Conservation (phyloP, 2,888 invertebrate genomes). For the Ganaspis brasiliensis region DNA sequence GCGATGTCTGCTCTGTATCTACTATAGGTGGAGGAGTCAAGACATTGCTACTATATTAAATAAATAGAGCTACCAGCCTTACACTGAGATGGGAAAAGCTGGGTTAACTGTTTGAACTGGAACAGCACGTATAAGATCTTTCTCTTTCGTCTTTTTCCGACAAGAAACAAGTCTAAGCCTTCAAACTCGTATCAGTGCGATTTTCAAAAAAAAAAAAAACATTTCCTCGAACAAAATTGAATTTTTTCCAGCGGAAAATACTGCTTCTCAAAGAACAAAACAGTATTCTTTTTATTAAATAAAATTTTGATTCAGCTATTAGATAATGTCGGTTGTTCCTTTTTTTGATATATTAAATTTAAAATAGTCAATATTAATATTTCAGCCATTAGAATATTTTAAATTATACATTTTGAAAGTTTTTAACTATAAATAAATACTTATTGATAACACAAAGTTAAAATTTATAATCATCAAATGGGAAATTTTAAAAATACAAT, state of each 20-base stretch:
- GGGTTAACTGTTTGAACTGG: conserved; percentile 8
- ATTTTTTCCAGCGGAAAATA: not conserved
- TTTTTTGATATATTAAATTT: no score
- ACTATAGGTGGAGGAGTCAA: conserved; percentile 52
- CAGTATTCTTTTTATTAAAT: conserved; percentile 37
- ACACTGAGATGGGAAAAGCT: conserved; percentile 29
- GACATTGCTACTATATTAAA: conserved; percentile 63
- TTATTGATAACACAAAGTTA: no score
- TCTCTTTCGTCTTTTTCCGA: conserved; percentile 12
- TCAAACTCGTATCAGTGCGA: conserved; percentile 18
- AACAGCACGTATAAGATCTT: conserved; percentile 31
- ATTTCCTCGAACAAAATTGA: not conserved
- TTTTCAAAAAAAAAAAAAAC: conserved; percentile 16
- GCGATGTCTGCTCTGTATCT: conserved; percentile 66
- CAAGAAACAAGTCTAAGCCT: conserved; percentile 23
- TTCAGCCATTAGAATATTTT: no score
- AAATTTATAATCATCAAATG: no score
- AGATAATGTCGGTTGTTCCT: no score
- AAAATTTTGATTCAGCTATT: not conserved
- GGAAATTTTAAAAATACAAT: no score
- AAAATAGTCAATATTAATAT: no score
- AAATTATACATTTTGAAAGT: no score
- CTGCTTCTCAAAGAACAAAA: not conserved
- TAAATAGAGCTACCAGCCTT: conserved; percentile 68
- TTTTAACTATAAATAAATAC: no score